phyloP scores from a whole-genome alignment of 2,113 vertebrate genomes.

The Lepus europaeus region DNA sequence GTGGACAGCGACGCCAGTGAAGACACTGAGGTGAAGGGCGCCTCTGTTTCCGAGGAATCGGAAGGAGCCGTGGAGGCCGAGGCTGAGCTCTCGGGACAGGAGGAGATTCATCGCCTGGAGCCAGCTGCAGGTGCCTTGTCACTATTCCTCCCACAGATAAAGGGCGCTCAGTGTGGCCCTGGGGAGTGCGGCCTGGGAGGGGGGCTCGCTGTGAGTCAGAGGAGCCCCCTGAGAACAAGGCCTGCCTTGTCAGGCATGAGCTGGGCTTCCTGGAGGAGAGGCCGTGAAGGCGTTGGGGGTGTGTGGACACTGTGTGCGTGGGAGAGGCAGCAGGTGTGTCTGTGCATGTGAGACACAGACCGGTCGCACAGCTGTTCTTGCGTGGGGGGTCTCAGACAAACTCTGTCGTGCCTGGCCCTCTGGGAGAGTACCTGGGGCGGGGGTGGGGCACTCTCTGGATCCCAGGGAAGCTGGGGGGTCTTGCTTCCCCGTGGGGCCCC shows the following conservation, averaged over 20 bases:
- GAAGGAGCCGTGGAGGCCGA: slow-evolving; percentile 89
- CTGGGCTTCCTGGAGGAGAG: slow-evolving; percentile 52
- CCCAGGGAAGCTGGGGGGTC: background rate
- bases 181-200: slow-evolving; percentile 71
- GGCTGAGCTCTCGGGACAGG: slow-evolving; percentile 84
- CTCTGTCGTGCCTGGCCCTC: background rate
- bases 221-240: slow-evolving; percentile 72
- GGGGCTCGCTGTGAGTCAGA: background rate
- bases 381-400: background rate
- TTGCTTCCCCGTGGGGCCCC: background rate
- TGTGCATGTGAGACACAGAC: background rate
- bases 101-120: slow-evolving; percentile 83
- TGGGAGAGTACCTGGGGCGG: background rate
- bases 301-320: background rate
- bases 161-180: slow-evolving; percentile 73
- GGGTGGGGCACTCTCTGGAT: no score
- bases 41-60: slow-evolving; percentile 88
- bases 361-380: background rate
- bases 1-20: slow-evolving; percentile 94
- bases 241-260: slow-evolving; percentile 48
- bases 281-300: background rate
- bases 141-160: slow-evolving; percentile 68
- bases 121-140: slow-evolving; percentile 88
- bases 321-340: background rate
- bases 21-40: slow-evolving; percentile 91